Base-by-base conservation (phyloP, 2,113 vertebrate species). In the Aptenodytes patagonicus region DNA sequence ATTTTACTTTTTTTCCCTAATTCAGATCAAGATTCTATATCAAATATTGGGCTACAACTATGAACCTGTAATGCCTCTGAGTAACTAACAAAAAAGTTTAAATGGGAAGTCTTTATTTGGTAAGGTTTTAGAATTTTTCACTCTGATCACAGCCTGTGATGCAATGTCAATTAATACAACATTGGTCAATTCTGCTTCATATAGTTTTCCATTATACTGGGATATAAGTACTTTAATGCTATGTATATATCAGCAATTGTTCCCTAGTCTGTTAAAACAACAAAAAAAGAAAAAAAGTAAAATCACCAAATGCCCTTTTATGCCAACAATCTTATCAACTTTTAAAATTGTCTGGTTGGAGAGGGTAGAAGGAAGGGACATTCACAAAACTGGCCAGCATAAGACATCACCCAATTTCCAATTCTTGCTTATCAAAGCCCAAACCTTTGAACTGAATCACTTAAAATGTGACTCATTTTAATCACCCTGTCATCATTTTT, bases 11-110 rank as follows among this genome's bases (percentile, higher is more conserved):
- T 96, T 98, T 61, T 40, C 97, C 97, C 97, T 98, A 98, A 98
- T 96, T 98, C 87, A 97, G 73, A 97, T 98, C 96, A 98, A 98
- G 98, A 98, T 96, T 98, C 98, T 98, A 98, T 98, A 98, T 98
- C 98, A 98, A 99, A 98, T 98, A 98, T 97, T 98, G 98, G 98
- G 99, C 98, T 98, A 98, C 81, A 97, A 75, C 54, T 95, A 92
- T 95, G 97, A 98, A 95, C 87, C 83, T 96, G 78, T 97, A 98
- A 98, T 97, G 95, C 95, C 94, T 97, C 95, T 96, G 84, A 98
- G 73, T 42, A 94, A 84, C 42, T 92, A 94, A 88, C 91, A 97
- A 97, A 96, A 95, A 97, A 88, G 25, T 89, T 98, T 82, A 96
- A 94, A 75, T 79, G 70, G 66, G 70, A 95, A 95, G 94, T 96